Percentiles rank a stretch among this genome's conserved stretches.
Conservation (phyloP, 2,113 vertebrate genomes). For the Scortum barcoo region DNA sequence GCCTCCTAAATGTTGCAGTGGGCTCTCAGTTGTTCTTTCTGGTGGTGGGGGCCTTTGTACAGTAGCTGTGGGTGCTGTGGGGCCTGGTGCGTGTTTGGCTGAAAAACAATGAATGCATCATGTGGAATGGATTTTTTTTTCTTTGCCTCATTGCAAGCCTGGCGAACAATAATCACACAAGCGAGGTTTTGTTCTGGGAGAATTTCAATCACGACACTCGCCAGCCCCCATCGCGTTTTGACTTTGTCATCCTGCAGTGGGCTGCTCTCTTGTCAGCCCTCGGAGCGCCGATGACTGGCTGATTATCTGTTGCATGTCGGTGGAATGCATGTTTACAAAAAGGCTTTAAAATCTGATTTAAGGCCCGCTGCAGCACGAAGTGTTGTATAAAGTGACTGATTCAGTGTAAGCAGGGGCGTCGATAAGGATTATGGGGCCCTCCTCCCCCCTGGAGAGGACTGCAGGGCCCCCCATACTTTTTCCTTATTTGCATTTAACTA, state of each 20-base stretch:
- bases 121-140: conserved; percentile 81
- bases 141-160: conserved; percentile 65
- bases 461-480: not conserved
- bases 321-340: conserved; percentile 35
- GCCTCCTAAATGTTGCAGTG: conserved; percentile 31
- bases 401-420: conserved; percentile 1
- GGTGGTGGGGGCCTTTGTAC: conserved; percentile 44
- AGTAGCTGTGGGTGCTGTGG: conserved; percentile 47
- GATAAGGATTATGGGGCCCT: not conserved
- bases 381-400: not conserved
- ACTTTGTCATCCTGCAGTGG: conserved; percentile 65
- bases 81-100: conserved; percentile 62
- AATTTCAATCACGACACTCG: conserved; percentile 72
- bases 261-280: conserved; percentile 29
- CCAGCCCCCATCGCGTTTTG: conserved; percentile 40
- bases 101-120: conserved; percentile 79
- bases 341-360: conserved; percentile 8
- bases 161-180: conserved; percentile 76
- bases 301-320: conserved; percentile 19
- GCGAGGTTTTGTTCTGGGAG: conserved; percentile 73
- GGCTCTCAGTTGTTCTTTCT: conserved; percentile 18
- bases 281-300: conserved; percentile 16
- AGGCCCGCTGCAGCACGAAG: conserved; percentile 1
- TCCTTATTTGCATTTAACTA: not conserved
- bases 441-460: not conserved